A percentile compares a stretch with the other conserved stretches of the same genome.
phyloP scores from a whole-genome alignment of 1,140 invertebrate genomes.

The Whitmania pigra region DNA sequence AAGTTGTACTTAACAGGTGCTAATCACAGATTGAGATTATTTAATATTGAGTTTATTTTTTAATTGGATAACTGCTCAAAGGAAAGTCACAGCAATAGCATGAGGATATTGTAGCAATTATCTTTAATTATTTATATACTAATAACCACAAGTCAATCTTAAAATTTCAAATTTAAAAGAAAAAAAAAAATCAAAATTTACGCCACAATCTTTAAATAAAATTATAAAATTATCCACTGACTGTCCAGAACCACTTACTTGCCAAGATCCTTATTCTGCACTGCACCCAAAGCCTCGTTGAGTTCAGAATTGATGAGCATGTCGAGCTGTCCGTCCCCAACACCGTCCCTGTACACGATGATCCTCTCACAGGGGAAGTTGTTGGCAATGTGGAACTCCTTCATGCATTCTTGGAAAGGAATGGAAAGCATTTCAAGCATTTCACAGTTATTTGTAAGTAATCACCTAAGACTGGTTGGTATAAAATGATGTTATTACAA shows the following conservation, averaged over 20 bases:
- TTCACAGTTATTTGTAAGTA: too few species aligned
- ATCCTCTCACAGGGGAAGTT: conserved; percentile 56
- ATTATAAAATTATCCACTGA: too few species aligned
- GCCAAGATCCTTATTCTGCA: conserved; percentile 31
- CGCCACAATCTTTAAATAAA: conserved; percentile 53
- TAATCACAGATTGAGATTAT: too few species aligned
- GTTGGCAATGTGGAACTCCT: conserved; percentile 20
- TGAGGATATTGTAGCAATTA: conserved; percentile 28
- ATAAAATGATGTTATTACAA: too few species aligned
- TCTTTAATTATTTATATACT: too few species aligned
- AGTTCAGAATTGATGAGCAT: conserved; percentile 58
- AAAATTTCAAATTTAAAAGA: conserved; percentile 32
- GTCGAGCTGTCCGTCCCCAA: conserved; percentile 72
- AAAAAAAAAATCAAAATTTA: conserved; percentile 46
- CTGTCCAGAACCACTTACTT: conserved; percentile 67
- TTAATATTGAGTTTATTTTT: too few species aligned
- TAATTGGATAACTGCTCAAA: background rate
- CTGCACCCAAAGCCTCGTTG: conserved; percentile 12
- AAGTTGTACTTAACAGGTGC: too few species aligned
- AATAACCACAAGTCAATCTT: too few species aligned
- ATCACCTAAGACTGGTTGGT: too few species aligned
- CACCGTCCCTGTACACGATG: conserved; percentile 81
- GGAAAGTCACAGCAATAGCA: conserved; percentile 38
- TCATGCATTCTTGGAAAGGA: conserved; percentile 15
- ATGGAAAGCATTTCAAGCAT: too few species aligned